Evolutionary conservation across 2,888 invertebrate species (phyloP).

Genomic region (Diplazon laetatorius): DNA sequence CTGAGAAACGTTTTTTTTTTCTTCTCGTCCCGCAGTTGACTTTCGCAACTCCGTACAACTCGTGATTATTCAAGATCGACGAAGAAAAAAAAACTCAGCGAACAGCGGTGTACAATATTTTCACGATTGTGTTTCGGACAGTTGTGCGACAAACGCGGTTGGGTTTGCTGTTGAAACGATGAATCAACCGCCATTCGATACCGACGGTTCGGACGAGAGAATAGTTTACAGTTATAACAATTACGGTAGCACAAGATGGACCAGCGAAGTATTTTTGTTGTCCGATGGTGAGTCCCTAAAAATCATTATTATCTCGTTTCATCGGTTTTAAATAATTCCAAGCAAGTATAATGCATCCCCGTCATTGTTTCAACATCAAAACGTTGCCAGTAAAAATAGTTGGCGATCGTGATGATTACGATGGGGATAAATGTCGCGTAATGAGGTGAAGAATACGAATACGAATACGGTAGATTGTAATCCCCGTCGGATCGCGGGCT

Average conservation of each 20-base stretch:
- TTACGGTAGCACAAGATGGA: conserved; percentile 11
- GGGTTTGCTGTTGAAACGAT: conserved; percentile 15
- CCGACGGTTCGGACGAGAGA: background rate
- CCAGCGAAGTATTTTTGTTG: conserved; percentile 3
- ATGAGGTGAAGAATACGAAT: too few relatives aligned
- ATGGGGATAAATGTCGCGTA: too few relatives aligned
- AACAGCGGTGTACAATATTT: conserved; percentile 17
- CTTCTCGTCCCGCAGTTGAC: conserved; percentile 38
- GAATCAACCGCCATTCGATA: conserved; percentile 6
- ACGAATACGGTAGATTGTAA: background rate
- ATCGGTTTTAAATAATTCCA: too few relatives aligned
- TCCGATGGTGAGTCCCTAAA: conserved; percentile 35
- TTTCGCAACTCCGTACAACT: conserved; percentile 65
- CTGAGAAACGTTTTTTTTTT: conserved; percentile 13
- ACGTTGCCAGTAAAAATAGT: too few relatives aligned
- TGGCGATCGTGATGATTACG: too few relatives aligned
- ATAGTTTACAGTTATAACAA: background rate
- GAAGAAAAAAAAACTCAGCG: too few relatives aligned
- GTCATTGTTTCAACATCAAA: too few relatives aligned
- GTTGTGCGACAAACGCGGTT: background rate
- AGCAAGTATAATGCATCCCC: too few relatives aligned
- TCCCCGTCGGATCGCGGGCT: background rate
- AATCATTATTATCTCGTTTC: too few relatives aligned
- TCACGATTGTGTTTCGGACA: conserved; percentile 26
- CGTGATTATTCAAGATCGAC: conserved; percentile 74